Evolutionary conservation across 2,797 vertebrate species (phyloP).

Genomic region (Leuciscus waleckii): DNA sequence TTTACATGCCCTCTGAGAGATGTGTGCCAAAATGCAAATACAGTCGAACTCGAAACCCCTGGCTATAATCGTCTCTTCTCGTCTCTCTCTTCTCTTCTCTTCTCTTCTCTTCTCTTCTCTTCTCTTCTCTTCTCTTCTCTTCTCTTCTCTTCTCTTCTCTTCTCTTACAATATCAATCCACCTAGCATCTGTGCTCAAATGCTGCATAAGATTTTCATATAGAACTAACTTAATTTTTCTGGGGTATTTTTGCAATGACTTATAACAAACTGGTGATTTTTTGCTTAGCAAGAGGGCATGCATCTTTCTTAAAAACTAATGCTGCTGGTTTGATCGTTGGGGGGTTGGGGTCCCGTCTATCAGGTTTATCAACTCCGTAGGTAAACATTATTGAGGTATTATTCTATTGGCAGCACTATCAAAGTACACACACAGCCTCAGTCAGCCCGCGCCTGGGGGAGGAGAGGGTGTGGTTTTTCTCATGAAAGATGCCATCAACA

Average conservation of each 20-base stretch:
- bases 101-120: neutral
- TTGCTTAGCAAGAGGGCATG: neutral
- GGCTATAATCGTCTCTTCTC: neutral
- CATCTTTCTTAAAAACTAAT: neutral
- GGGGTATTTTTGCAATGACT: neutral
- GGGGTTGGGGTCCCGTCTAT: constrained; percentile 70
- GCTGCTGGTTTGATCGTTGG: neutral
- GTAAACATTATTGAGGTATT: constrained; percentile 73
- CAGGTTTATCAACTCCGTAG: constrained; percentile 77
- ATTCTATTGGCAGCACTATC: constrained; percentile 70
- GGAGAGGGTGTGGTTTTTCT: constrained; percentile 55
- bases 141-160: constrained; percentile 4
- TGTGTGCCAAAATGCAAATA: constrained; percentile 76
- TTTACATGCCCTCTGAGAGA: constrained; percentile 80
- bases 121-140: neutral
- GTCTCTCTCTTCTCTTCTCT: neutral
- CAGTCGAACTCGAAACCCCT: constrained; percentile 60
- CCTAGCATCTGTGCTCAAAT: neutral
- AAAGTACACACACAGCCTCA: constrained; percentile 59
- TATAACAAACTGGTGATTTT: neutral
- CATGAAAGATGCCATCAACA: constrained; percentile 57
- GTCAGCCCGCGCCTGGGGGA: constrained; percentile 59
- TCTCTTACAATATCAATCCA: neutral
- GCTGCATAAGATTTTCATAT: neutral
- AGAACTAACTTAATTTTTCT: neutral